phyloP scores from a whole-genome alignment of 2,888 invertebrate species.

The Cheilosia soror region DNA sequence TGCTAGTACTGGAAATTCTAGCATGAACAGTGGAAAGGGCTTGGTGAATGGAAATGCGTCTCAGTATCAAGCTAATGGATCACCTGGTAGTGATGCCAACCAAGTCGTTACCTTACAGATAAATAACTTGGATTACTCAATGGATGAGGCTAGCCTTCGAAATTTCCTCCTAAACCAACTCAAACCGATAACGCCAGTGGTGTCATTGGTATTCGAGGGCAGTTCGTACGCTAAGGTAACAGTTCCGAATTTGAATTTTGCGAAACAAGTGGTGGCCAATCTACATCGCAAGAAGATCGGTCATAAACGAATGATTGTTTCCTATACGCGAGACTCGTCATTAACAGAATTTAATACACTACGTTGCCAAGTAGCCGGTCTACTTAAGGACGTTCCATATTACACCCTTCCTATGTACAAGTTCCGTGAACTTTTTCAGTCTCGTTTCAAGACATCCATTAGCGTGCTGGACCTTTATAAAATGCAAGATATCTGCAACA shows the following conservation, averaged over 20 bases:
- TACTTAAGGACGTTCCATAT: slow-evolving; percentile 90
- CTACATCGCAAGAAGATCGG: slow-evolving; percentile 92
- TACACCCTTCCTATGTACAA: slow-evolving; percentile 91
- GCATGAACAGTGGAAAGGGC: slow-evolving; percentile 25
- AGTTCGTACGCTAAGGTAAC: slow-evolving; percentile 83
- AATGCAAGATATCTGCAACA: slow-evolving; percentile 90
- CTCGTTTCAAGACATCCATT: slow-evolving; percentile 90
- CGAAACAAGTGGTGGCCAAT: slow-evolving; percentile 90
- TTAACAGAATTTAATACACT: slow-evolving; percentile 87
- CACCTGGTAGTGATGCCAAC: slow-evolving; percentile 76
- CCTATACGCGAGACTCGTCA: slow-evolving; percentile 86
- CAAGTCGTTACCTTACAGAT: slow-evolving; percentile 82
- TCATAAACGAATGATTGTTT: slow-evolving; percentile 90
- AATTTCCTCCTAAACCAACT: slow-evolving; percentile 82
- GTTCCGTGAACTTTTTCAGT: slow-evolving; percentile 92
- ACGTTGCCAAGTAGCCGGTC: slow-evolving; percentile 88
- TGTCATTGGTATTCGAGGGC: slow-evolving; percentile 82
- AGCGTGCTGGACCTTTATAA: slow-evolving; percentile 88
- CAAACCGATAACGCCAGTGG: slow-evolving; percentile 83
- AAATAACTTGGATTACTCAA: slow-evolving; percentile 83
- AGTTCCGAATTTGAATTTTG: slow-evolving; percentile 84
- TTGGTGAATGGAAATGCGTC: slow-evolving; percentile 21
- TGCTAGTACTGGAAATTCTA: not conserved
- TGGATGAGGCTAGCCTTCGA: slow-evolving; percentile 82
- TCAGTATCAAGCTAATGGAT: slow-evolving; percentile 61